Conservation (phyloP, 2,113 vertebrate species). For the Cathartes aura region DNA sequence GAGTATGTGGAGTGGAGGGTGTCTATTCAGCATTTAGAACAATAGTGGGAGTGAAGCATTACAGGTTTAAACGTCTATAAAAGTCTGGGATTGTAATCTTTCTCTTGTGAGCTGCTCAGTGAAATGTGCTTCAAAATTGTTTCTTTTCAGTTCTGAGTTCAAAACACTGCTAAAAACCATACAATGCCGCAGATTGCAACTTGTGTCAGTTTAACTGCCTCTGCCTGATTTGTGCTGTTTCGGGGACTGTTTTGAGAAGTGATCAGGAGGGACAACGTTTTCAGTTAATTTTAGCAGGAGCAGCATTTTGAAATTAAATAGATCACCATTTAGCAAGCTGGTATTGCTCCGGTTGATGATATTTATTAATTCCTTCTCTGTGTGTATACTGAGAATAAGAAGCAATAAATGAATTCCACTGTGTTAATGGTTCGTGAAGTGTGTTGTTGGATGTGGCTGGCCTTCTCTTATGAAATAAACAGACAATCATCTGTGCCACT, state of each 20-base stretch:
- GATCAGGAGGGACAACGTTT: neutral
- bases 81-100: neutral
- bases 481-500: neutral
- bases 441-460: neutral
- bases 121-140: neutral
- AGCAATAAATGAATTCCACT: slow-evolving; percentile 36
- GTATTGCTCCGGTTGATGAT: neutral
- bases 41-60: slow-evolving; percentile 40
- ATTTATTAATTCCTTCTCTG: slow-evolving; percentile 30
- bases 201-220: neutral
- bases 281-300: neutral
- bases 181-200: neutral
- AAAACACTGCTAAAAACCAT: neutral
- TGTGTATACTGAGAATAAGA: slow-evolving; percentile 6
- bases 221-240: neutral
- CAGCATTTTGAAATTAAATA: neutral
- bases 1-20: neutral
- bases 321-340: neutral
- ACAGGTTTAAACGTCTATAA: neutral
- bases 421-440: slow-evolving; percentile 1
- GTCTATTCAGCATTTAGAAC: slow-evolving; percentile 23
- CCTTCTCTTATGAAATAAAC: neutral
- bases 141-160: neutral
- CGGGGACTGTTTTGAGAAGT: neutral
- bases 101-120: neutral